These are phyloP conservation scores for Mionectes olivaceus DNA, from an alignment of 2,797 vertebrate genomes.

Conservation along the genomic window DNA sequence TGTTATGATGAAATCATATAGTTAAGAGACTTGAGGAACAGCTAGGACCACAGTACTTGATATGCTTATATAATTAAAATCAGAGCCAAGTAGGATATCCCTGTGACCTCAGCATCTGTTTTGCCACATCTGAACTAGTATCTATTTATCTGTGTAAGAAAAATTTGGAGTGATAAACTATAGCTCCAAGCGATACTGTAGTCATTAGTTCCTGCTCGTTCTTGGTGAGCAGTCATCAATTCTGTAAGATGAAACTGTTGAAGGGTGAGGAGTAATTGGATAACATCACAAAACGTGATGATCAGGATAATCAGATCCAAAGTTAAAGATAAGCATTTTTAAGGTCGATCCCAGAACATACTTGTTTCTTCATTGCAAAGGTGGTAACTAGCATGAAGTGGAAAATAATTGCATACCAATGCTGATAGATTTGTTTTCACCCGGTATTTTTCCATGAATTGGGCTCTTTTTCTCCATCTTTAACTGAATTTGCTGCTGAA, in stretches of 20 bases:
- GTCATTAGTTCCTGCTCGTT: slow-evolving; percentile 5
- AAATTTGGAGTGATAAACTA: background rate
- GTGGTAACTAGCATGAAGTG: background rate
- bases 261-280: background rate
- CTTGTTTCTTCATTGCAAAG: background rate
- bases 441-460: background rate
- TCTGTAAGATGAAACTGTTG: slow-evolving; percentile 17
- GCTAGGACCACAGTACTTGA: background rate
- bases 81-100: background rate
- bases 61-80: background rate
- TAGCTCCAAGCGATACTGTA: background rate
- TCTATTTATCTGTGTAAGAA: background rate
- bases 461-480: background rate
- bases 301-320: background rate
- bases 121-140: background rate
- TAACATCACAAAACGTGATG: background rate
- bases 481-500: background rate
- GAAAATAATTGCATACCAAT: background rate
- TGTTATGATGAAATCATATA: background rate
- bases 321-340: background rate
- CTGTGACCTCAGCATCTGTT: background rate
- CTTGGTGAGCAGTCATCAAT: background rate
- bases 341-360: background rate
- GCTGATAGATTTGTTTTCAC: background rate
- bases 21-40: background rate